Base-by-base conservation (phyloP, 2,888 invertebrate genomes). In the Pachliopta kotzebuea region DNA sequence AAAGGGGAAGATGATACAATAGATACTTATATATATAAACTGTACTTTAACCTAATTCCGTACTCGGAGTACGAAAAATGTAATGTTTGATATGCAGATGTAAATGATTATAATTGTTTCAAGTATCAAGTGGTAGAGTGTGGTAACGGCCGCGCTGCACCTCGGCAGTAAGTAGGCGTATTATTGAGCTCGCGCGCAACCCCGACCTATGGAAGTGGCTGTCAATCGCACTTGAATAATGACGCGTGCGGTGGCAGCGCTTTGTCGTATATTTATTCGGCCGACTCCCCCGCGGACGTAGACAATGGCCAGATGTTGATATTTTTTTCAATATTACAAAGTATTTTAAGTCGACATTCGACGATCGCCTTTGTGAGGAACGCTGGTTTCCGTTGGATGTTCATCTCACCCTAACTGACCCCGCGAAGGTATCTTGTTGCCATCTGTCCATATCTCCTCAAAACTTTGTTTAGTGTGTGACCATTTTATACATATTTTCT, bases 271-370 rank as follows among this genome's bases (percentile, higher is more conserved):
- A 88, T 88, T 88, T 86, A 83, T 81, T 83, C 77, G 24, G 52
- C 77, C 70, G 77, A 84, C 88, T 81, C 89, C 87, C 88, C 86
- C 88, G 88, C 86, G 80, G 76, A 68, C 62, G 70, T 67, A 84
- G 78, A 91, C 89, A 90, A 90, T 84, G 79, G 86, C 90, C 90
- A 91, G 90, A 89, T 90, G 90, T 86, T 88, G 88, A 85, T 85
- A 85, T 88, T 90, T 91, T 90, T 65, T 89, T 85, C 78, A 74
- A 75, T 73, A 85, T 89, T 85, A 86, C 85, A 88, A 86, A 85
- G 86, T 87, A 89, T 87, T 90, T 88, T 87, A 81, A 83, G 81
- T 86, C 57, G 45, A 49, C 61, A 62, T 82, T 78, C 77, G 81
- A 80, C 80, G 68, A 74, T 71, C 66, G 67, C 79, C 75, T 80